Evolutionary conservation across 2,797 vertebrate genomes (phyloP), one percentile per base, ranked within the genome.

Genomic region (Alcedo quadribrachys): DNA sequence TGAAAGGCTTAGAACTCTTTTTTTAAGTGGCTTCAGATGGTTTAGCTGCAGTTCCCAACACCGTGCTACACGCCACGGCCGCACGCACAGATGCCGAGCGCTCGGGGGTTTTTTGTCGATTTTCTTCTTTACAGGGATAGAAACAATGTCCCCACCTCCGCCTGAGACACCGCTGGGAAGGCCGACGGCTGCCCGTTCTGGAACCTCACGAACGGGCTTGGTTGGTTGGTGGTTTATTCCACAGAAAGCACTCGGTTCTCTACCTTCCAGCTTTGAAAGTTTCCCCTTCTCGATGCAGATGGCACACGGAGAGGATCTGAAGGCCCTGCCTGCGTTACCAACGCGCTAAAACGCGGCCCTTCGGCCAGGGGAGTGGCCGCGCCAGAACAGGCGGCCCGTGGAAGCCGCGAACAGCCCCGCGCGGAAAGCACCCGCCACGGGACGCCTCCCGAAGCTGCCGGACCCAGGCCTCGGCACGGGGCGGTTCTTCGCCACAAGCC

Each of bases 251-350:
- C 43, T 69, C 22, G 3, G 20, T 22, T 42, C 11, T 58, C 66
- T 30, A 20, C 21, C 20, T 27, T 67, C n/a, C 14, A 33, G 4
- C n/a, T 60, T 19, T 2, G 3, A 11, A 48, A 7, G 17, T 16
- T 35, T 3, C 30, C 11, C 10, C 46, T 66, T 25, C 48, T 5
- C 27, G 14, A 24, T 3, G 32, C 51, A 27, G 57, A 13, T 5
- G 33, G 20, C 3, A 15, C 1, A 18, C 16, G 10, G 20, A 30
- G 20, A 43, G 20, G 40, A 32, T 62, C 33, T 55, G 51, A 40
- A n/a, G 24, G 14, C 12, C n/a, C 18, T 0, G 12, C 5, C 3
- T 42, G 3, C n/a, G 2, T 32, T 32, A 12, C 12, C 24, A 7
- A 35, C 4, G 12, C 6, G 35, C 7, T 48, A 16, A 28, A 30